Base-by-base conservation (phyloP, 1,140 invertebrate species). In the Drosophila pruinosa region DNA sequence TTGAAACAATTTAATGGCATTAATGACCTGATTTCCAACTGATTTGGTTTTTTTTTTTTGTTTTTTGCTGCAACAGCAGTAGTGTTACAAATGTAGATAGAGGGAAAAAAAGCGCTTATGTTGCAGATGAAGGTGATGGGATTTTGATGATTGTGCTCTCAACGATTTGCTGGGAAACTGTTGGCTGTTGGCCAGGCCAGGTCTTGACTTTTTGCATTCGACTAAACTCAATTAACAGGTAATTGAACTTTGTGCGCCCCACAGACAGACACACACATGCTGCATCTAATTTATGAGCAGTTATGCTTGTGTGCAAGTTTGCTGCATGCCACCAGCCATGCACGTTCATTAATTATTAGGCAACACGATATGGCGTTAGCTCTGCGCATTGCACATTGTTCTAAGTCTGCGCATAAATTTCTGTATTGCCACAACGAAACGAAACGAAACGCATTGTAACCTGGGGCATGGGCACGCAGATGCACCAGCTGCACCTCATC, bases 401-500 rank as follows among this genome's bases (percentile, higher is more conserved):
- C 82, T 90, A 85, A 85, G 74, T 88, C 77, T 74, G 69, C 76
- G 88, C 89, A 90, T 90, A 90, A 90, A 89, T 90, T 89, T 85
- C 88, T 52, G 61, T 47, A 34, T 47, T 38, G 31, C 24, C 47
- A 50, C 47, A 50, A 50, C 31, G 31, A 34, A 34, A 12, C 26
- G 26, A 28, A 36, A 36, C 38, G 38, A 14, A 77, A 76, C 0
- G 67, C 77, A 80, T 78, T 78, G 57, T 78, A 78, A 70, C 69
- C 75, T 78, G 75, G 7, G 52, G 62, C 75, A 62, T 61, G 73
- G 61, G 59, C 79, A 83, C 78, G 80, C 80, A 85, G 59, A 61
- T 73, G 53, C 65, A 59, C 12, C 45, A 48, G n/a, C 24, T 53
- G 21, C 52, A 26, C 31, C 50, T 48, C 31, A n/a, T 41, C 22